Evolutionary conservation across 2,797 vertebrate species (phyloP).

Genomic region (Nannoperca obscura): DNA sequence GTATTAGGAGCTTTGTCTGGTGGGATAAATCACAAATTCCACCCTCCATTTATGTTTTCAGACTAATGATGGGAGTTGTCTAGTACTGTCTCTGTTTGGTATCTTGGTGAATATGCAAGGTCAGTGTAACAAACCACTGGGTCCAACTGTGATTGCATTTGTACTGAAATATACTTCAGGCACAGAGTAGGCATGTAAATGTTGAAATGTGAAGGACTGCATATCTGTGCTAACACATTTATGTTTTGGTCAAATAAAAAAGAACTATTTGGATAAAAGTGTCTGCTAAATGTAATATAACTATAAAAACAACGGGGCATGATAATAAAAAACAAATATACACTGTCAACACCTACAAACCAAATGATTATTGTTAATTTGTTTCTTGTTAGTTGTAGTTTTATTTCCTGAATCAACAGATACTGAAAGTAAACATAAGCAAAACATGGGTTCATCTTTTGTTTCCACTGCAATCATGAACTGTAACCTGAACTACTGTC

Average conservation of each 20-base stretch:
- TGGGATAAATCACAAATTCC: slow-evolving; percentile 5
- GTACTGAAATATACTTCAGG: not conserved
- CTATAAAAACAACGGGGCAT: not conserved
- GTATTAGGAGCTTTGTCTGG: not conserved
- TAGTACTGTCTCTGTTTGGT: not conserved
- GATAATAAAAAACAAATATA: not conserved
- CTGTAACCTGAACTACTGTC: slow-evolving; percentile 15
- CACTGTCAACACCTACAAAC: not conserved
- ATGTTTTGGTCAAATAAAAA: not conserved
- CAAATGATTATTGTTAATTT: slow-evolving; percentile 4
- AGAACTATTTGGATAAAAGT: not conserved
- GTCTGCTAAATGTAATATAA: too few species aligned
- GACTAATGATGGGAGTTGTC: not conserved
- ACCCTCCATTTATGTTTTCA: slow-evolving; percentile 8
- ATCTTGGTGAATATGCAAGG: slow-evolving; percentile 12
- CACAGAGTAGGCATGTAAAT: not conserved
- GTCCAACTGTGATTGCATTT: slow-evolving; percentile 42
- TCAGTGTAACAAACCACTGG: slow-evolving; percentile 24
- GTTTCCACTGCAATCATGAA: not conserved
- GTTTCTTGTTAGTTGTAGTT: not conserved
- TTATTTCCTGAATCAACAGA: slow-evolving; percentile 26
- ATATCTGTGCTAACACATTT: not conserved
- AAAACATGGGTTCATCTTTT: slow-evolving; percentile 25
- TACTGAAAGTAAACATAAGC: slow-evolving; percentile 22
- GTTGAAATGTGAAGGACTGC: not conserved